Base-by-base conservation (phyloP, 2,797 vertebrate species). In the Loriculus beryllinus region DNA sequence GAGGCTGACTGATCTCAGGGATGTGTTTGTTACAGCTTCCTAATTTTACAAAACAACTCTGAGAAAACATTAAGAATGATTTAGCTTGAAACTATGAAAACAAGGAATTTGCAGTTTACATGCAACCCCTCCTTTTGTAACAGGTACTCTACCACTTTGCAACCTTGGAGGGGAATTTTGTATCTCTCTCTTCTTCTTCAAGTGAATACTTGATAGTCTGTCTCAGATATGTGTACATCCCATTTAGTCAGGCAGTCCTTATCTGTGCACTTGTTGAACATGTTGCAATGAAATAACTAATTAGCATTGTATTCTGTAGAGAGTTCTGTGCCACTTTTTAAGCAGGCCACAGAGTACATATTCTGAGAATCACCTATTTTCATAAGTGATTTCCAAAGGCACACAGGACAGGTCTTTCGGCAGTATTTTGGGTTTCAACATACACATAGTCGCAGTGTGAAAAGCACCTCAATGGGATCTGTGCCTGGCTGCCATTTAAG, bases 251-350 rank as follows among this genome's bases (percentile, higher is more conserved):
- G 42, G 25, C 47, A 47, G 39, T 74, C 51, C 57, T 90, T 94
- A 78, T 90, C 85, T 83, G 39, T 72, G 65, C 85, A 64, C 79
- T 86, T 92, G 67, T 83, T 94, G 93, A 82, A 49, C 35, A 10
- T 39, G 48, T 67, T 83, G 49, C 69, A 67, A 26, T 95, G 89
- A 91, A 92, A 90, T 79, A 91, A 76, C 94, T 96, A 94, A 96
- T 96, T 96, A 96, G 16, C 57, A 43, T 20, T 39, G 9, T 92
- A 91, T 90, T 95, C 94, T 63, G 11, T 59, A 35, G 95, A 69
- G 94, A 94, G 72, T 95, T 88, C 67, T 81, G 93, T 92, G 91
- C 92, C 69, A 95, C 64, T 95, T 96, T 86, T 82, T 92, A 95
- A 96, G 64, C 86, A 92, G 96, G 95, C 48, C 94, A 78, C 57